Evolutionary conservation across 2,113 vertebrate species (phyloP), one percentile per base, ranked within the genome.

Genomic region (Seriola quinqueradiata): DNA sequence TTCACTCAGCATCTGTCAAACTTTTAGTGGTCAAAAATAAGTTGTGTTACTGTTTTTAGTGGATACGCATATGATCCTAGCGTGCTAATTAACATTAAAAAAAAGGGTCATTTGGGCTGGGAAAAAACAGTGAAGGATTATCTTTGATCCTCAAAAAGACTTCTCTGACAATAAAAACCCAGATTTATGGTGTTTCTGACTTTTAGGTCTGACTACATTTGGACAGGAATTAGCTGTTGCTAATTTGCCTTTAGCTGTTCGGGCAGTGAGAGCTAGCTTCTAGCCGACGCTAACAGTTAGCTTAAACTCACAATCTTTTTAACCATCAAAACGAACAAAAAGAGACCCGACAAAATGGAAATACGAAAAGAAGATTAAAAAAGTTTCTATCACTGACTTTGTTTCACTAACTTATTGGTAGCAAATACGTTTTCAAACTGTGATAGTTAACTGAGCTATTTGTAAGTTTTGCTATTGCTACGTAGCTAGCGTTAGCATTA

Each of bases 151-250:
- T 65, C 10, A 60, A 58, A 67, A 64, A 52, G 6, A n/a, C 46
- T 16, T 17, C 9, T 42, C 8, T 42, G 8, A 42, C 8, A 0
- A 42, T 42, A 1, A 42, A 11, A 1, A 5, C 8, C 38, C 8
- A 52, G 50, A 52, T 69, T 64, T 14, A 63, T 42, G 23, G 36
- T 21, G n/a, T 65, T 67, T 75, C n/a, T 75, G 13, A 40, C 36
- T 16, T 32, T 76, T 48, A 23, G 0, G 19, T 59, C 42, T 42
- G 23, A 34, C 57, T 74, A 46, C 21, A 0, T 17, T 21, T 8
- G 8, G 78, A 83, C 81, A 83, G 63, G 74, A 82, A 66, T 75
- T 89, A 81, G 73, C 76, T 4, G 16, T 25, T 54, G 71, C 81
- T 86, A 75, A 85, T 89, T 87, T 70, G 67, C 75, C 81, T 34